These are phyloP conservation scores for Alaudala cheleensis DNA, from an alignment of 2,113 vertebrate species.

Conservation along the genomic window DNA sequence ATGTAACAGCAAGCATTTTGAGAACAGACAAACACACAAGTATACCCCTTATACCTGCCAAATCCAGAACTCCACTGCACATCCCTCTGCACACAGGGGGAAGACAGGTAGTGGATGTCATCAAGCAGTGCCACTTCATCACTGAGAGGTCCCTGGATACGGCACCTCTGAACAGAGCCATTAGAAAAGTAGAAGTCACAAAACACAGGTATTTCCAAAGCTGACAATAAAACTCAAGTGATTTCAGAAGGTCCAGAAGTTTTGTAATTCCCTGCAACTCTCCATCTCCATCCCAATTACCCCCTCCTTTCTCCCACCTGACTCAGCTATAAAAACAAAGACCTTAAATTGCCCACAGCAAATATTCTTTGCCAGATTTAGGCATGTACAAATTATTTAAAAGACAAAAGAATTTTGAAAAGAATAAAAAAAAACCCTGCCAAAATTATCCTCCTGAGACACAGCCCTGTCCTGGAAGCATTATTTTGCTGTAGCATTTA, in stretches of 20 bases:
- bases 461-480: not conserved
- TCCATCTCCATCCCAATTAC: not conserved
- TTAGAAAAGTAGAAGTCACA: not conserved
- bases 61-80: not conserved
- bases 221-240: fast-evolving
- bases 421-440: not conserved
- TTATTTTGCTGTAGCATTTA: not conserved
- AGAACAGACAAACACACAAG: not conserved
- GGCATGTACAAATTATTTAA: not conserved
- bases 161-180: not conserved
- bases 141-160: not conserved
- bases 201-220: not conserved
- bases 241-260: not conserved
- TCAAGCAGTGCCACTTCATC: not conserved
- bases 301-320: not conserved
- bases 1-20: not conserved
- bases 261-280: not conserved
- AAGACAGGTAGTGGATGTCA: not conserved
- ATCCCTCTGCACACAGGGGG: not conserved
- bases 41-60: not conserved
- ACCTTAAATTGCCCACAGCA: not conserved
- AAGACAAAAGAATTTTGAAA: not conserved
- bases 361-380: not conserved
- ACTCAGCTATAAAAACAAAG: not conserved
- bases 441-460: not conserved